phyloP scores from a whole-genome alignment of 2,888 invertebrate species.

The Omphaloscelis lunosa region DNA sequence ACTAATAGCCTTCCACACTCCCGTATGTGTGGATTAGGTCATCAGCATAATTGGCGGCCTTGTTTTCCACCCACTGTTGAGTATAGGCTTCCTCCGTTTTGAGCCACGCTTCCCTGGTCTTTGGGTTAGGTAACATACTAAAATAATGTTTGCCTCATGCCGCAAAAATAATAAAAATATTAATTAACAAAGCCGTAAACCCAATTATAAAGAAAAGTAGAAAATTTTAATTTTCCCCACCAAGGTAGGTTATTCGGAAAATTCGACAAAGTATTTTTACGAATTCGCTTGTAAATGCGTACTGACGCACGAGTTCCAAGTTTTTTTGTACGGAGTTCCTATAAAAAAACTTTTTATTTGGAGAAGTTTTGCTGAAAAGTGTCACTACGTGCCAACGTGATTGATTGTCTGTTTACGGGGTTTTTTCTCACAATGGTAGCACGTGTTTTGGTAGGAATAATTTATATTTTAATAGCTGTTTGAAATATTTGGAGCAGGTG shows the following conservation, averaged over 20 bases:
- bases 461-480: not conserved
- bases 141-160: too few species aligned
- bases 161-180: not conserved
- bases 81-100: not conserved
- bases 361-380: slow-evolving; percentile 29
- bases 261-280: slow-evolving; percentile 9
- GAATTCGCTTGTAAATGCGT: slow-evolving; percentile 22
- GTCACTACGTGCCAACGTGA: slow-evolving; percentile 23
- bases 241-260: not conserved
- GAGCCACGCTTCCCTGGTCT: not conserved
- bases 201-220: not conserved
- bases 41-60: not conserved
- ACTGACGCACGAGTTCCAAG: slow-evolving; percentile 23
- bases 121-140: not conserved
- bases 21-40: not conserved
- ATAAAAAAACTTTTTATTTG: slow-evolving; percentile 54
- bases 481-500: not conserved
- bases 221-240: not conserved
- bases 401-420: slow-evolving; percentile 9
- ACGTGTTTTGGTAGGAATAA: not conserved
- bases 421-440: slow-evolving; percentile 6
- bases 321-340: slow-evolving; percentile 38
- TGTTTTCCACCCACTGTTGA: not conserved
- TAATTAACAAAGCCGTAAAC: not conserved
- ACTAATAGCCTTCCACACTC: not conserved